These are phyloP conservation scores for Sebastes matsubarae DNA, from an alignment of 2,797 vertebrate genomes.

Conservation along the genomic window DNA sequence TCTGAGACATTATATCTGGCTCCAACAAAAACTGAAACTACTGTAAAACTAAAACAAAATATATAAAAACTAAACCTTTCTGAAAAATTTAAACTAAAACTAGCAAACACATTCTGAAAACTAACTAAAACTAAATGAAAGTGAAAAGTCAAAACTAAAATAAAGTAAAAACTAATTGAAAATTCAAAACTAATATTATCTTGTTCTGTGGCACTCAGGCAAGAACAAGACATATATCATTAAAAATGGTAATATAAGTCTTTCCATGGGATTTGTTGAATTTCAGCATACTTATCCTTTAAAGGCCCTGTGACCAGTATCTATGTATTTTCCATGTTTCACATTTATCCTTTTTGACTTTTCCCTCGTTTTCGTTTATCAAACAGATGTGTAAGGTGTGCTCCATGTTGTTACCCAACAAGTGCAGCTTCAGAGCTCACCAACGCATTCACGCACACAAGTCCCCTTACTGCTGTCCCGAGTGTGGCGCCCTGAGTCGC, in stretches of 20 bases:
- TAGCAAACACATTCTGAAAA: too few relatives aligned
- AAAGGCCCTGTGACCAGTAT: neutral
- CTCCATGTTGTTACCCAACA: slow-evolving; percentile 96
- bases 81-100: too few relatives aligned
- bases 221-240: neutral
- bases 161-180: too few relatives aligned
- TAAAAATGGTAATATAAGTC: neutral
- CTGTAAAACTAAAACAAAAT: too few relatives aligned
- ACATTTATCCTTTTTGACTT: neutral
- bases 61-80: too few relatives aligned
- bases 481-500: slow-evolving; percentile 91
- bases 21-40: too few relatives aligned
- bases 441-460: slow-evolving; percentile 94
- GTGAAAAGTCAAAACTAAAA: too few relatives aligned
- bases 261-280: neutral
- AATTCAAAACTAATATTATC: too few relatives aligned
- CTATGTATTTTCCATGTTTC: neutral
- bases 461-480: slow-evolving; percentile 95
- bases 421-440: slow-evolving; percentile 94
- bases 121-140: too few relatives aligned
- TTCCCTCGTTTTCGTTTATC: neutral
- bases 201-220: neutral
- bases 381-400: slow-evolving; percentile 91
- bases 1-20: too few relatives aligned
- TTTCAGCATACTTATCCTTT: too few relatives aligned